Evolutionary conservation across 2,888 invertebrate genomes (phyloP).

Genomic region (Tuta absoluta): DNA sequence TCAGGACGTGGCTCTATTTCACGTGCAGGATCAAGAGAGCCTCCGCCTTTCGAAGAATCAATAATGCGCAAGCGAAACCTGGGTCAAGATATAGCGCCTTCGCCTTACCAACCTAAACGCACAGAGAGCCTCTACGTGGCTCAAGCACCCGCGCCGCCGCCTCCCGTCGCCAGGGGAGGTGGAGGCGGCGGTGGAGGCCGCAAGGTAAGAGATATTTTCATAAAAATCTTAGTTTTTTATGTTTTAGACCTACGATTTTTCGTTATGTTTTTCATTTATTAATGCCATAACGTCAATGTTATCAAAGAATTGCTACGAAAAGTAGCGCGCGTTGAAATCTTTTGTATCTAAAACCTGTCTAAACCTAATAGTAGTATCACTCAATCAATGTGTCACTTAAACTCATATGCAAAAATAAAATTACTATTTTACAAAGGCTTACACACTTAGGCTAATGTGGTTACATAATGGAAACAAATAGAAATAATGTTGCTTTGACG

Average conservation of each 20-base stretch:
- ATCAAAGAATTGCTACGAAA: neutral
- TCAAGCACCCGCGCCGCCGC: slow-evolving; percentile 70
- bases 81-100: slow-evolving; percentile 94
- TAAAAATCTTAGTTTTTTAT: neutral
- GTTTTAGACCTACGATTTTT: neutral
- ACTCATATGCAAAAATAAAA: neutral
- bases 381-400: no score
- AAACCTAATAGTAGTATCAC: neutral
- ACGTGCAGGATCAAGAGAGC: slow-evolving; percentile 70
- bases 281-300: no score
- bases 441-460: neutral
- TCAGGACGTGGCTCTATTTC: slow-evolving; percentile 82
- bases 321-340: slow-evolving; percentile 3
- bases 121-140: slow-evolving; percentile 93
- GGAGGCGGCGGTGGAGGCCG: slow-evolving; percentile 69
- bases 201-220: slow-evolving; percentile 55
- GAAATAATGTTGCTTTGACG: neutral
- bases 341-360: neutral
- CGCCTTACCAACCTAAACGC: slow-evolving; percentile 92
- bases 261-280: no score
- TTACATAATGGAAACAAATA: neutral
- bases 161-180: slow-evolving; percentile 62
- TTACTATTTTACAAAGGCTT: neutral
- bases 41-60: slow-evolving; percentile 90
- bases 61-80: slow-evolving; percentile 89